Conservation (phyloP, 2,113 vertebrate species). For the Lagopus leucura region DNA sequence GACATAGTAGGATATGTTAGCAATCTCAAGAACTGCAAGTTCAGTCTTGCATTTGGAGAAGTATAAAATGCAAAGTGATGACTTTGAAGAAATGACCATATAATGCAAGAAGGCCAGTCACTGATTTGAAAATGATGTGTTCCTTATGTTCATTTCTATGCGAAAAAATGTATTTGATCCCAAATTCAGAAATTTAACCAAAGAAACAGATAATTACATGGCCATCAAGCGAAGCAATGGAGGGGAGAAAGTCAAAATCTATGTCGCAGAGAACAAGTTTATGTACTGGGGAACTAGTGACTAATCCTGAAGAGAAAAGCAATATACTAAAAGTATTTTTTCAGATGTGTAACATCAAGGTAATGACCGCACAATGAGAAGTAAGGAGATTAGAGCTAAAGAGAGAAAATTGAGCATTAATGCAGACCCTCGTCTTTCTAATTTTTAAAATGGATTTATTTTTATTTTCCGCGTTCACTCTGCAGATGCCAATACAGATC, state of each 20-base stretch:
- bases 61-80: constrained; percentile 11
- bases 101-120: constrained; percentile 35
- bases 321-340: background rate
- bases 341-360: background rate
- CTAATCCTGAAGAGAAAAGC: background rate
- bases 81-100: constrained; percentile 7
- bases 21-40: background rate
- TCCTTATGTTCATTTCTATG: constrained; percentile 21
- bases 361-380: background rate
- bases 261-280: constrained; percentile 38
- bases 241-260: background rate
- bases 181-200: constrained; percentile 38
- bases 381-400: background rate
- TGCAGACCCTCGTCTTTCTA: background rate
- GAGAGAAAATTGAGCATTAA: background rate
- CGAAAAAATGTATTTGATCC: constrained; percentile 3
- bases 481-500: background rate
- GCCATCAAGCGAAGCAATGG: background rate
- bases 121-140: constrained; percentile 46
- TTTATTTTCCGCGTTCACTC: background rate
- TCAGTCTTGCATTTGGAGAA: constrained; percentile 37
- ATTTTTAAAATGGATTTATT: background rate
- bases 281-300: constrained; percentile 21
- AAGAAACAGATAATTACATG: constrained; percentile 28
- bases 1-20: background rate